Evolutionary conservation across 64 coral and sea anemone genomes (phyloP), one percentile per base, ranked within the genome.

Genomic region (Montipora efflorescens): DNA sequence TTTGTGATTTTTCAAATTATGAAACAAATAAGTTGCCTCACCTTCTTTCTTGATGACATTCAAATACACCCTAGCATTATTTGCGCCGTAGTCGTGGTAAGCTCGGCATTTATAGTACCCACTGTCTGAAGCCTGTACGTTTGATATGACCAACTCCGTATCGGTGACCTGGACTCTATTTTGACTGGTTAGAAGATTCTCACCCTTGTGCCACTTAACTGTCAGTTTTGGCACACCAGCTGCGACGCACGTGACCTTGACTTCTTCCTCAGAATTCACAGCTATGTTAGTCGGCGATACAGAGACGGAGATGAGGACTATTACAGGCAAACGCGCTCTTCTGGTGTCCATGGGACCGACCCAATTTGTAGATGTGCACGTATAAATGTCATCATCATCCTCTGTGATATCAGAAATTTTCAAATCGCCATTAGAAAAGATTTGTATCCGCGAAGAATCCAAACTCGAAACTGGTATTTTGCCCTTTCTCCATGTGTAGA

Each of bases 171-270:
- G 62, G 7, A 78, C 53, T 19, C 83, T 79, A 0, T 57, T 61
- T 28, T 45, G 61, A 49, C n/a, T 18, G 52, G 57, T 87, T 1
- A 97, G 58, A 4, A 92, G 0, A 1, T 8, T 73, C 3, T 74
- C 45, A 36, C 92, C 84, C 44, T 97, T 97, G 77, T 92, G 92
- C 96, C 96, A 97, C 77, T 78, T 75, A 10, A 88, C 93, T 10
- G 73, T 83, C 13, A 89, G 96, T 68, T 59, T 76, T 57, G 96
- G 96, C 46, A 14, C 88, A 8, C 96, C 96, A 83, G 53, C 59
- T 59, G 85, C 71, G 3, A 11, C 45, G 23, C 96, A 97, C 19
- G 74, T 66, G 64, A 97, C 45, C 5, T 21, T 36, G 2, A 95
- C 78, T 19, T 67, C 72, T 2, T 85, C 78, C 4, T 93, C 96